phyloP scores from a whole-genome alignment of 2,113 vertebrate genomes.

The Ageneiosus marmoratus region DNA sequence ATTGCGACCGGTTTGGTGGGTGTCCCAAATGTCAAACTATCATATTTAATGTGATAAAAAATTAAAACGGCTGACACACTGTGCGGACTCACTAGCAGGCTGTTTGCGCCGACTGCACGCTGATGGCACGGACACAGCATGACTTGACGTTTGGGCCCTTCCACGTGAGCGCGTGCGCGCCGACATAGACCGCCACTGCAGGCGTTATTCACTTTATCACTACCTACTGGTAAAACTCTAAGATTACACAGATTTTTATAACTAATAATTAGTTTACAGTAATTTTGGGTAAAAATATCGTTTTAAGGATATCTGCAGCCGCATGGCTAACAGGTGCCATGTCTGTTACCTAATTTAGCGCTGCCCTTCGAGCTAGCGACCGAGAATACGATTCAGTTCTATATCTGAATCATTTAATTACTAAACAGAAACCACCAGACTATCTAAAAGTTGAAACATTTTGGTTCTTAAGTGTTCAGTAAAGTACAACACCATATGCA shows the following conservation, averaged over 20 bases:
- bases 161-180: conserved; percentile 29
- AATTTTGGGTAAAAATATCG: neutral
- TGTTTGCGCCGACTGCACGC: neutral
- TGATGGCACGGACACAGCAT: conserved; percentile 32
- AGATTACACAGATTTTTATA: neutral
- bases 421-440: neutral
- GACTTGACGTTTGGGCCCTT: conserved; percentile 48
- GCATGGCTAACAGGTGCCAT: conserved; percentile 51
- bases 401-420: neutral
- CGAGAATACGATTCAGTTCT: neutral
- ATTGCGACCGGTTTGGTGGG: neutral
- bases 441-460: neutral
- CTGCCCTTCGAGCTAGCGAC: conserved; percentile 14
- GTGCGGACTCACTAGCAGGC: neutral
- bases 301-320: neutral
- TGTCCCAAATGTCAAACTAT: neutral
- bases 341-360: conserved; percentile 59
- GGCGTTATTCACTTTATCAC: neutral
- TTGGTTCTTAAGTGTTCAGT: neutral
- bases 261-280: neutral
- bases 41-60: neutral
- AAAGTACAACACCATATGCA: neutral
- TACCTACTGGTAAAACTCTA: neutral
- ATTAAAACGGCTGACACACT: neutral
- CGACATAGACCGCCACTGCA: neutral